Evolutionary conservation across 1,140 invertebrate genomes (phyloP).

Genomic region (Ceratina australensis): DNA sequence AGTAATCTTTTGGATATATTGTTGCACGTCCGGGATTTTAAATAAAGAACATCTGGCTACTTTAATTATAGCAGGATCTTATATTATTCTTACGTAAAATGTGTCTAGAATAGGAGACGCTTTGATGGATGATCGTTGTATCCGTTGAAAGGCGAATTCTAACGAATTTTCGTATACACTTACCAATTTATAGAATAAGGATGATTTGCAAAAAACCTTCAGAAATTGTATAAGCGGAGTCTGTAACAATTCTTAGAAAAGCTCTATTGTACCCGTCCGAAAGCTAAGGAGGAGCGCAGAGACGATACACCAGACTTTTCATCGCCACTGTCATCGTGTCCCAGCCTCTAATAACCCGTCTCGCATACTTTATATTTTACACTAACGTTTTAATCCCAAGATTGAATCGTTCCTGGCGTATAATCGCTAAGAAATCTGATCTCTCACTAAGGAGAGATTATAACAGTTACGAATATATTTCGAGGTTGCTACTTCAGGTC

Average conservation of each 20-base stretch:
- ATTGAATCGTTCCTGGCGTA: constrained; percentile 60
- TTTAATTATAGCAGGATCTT: too few species aligned
- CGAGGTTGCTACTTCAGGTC: too few species aligned
- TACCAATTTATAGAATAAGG: constrained; percentile 31
- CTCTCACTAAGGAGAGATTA: not conserved
- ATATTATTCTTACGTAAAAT: too few species aligned
- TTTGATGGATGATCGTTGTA: not conserved
- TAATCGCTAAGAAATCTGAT: not conserved
- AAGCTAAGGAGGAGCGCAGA: constrained; percentile 42
- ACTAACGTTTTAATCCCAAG: constrained; percentile 73
- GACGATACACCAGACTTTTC: constrained; percentile 65
- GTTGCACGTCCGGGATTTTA: too few species aligned
- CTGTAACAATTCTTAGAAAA: constrained; percentile 43
- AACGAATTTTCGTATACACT: not conserved
- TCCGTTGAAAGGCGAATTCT: constrained; percentile 18
- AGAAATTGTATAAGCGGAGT: constrained; percentile 42
- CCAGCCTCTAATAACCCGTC: constrained; percentile 31
- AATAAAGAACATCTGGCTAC: too few species aligned
- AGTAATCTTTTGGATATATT: too few species aligned
- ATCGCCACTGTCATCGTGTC: constrained; percentile 57
- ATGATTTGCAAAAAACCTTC: constrained; percentile 63
- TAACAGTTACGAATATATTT: too few species aligned
- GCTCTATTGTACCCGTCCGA: constrained; percentile 56
- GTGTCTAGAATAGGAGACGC: too few species aligned
- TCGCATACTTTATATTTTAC: constrained; percentile 64